Conservation (phyloP, 2,113 vertebrate species). For the Proteles cristata region DNA sequence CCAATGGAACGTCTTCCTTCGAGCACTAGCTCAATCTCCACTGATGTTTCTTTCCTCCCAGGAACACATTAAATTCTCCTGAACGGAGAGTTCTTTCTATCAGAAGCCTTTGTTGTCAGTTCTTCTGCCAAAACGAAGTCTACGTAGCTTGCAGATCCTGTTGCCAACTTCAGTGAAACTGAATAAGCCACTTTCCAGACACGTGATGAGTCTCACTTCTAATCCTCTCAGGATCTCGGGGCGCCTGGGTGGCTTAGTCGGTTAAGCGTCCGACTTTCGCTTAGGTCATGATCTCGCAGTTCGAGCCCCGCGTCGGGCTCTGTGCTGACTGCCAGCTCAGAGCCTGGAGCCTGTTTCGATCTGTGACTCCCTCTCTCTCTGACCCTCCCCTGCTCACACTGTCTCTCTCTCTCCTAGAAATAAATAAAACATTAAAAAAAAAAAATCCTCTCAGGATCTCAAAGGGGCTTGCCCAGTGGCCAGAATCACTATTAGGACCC, state of each 20-base stretch:
- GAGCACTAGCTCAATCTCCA: neutral
- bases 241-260: too few species aligned
- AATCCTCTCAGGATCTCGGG: neutral
- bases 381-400: too few species aligned
- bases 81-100: neutral
- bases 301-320: too few species aligned
- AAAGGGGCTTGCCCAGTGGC: neutral
- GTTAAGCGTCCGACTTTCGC: too few species aligned
- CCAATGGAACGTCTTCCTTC: neutral
- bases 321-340: too few species aligned
- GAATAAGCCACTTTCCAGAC: neutral
- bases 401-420: too few species aligned
- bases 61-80: neutral
- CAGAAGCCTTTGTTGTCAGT: constrained; percentile 25
- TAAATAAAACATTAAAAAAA: too few species aligned
- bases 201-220: neutral
- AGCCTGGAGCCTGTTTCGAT: too few species aligned
- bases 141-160: neutral
- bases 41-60: neutral
- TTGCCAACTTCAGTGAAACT: neutral
- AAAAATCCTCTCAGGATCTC: neutral
- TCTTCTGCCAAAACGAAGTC: neutral
- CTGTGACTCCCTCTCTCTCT: too few species aligned
- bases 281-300: too few species aligned
- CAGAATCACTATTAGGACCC: neutral